Percentiles rank a stretch among this genome's conserved stretches.
Evolutionary conservation across 2,113 vertebrate genomes (phyloP).

Genomic region (Cromileptes altivelis): DNA sequence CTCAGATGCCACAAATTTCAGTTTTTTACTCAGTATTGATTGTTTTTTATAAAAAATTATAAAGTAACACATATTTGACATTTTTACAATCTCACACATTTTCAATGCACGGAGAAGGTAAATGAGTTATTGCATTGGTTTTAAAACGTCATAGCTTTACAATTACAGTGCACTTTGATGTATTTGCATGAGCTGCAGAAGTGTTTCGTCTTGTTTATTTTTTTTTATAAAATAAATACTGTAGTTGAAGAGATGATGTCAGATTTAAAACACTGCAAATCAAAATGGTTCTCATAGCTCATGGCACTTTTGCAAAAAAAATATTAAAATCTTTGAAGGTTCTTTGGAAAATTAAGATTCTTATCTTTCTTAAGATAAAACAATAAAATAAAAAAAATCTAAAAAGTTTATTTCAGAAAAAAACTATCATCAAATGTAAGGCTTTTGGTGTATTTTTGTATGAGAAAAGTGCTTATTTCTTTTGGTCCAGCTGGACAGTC

Average conservation of each 20-base stretch:
- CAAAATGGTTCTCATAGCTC: neutral
- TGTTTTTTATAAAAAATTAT: conserved; percentile 9
- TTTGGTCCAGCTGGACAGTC: conserved; percentile 7
- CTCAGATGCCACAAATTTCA: neutral
- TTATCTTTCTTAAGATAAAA: neutral
- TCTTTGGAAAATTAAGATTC: neutral
- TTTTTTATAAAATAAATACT: neutral
- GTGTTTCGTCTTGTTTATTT: neutral
- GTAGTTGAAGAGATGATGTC: neutral
- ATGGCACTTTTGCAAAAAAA: neutral
- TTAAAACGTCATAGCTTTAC: conserved; percentile 29
- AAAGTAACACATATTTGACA: conserved; percentile 6
- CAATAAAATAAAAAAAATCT: neutral
- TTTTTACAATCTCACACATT: conserved; percentile 1
- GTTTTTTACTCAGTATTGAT: neutral
- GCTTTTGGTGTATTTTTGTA: neutral
- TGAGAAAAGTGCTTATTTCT: conserved; percentile 37
- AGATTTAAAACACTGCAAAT: neutral
- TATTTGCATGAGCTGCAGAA: neutral
- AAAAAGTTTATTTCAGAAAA: neutral
- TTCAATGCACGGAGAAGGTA: conserved; percentile 10
- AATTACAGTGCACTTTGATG: conserved; percentile 25
- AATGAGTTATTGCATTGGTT: conserved; percentile 34
- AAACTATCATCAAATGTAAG: conserved; percentile 13
- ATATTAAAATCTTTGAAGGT: neutral